These are phyloP conservation scores for Ferrisia virgata DNA, from an alignment of 2,888 invertebrate genomes.

Conservation along the genomic window DNA sequence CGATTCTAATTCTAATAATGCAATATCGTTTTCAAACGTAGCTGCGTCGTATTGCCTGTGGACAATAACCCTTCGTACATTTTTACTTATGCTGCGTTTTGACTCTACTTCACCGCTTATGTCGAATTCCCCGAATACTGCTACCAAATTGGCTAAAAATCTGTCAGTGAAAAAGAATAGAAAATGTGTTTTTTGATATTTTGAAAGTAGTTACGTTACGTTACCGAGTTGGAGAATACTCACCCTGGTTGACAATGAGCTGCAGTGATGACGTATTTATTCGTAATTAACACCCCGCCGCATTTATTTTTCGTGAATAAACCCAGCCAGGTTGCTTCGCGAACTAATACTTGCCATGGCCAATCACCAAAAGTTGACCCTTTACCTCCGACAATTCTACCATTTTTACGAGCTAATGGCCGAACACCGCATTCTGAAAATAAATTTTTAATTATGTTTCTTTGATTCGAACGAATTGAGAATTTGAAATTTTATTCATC, in stretches of 20 bases:
- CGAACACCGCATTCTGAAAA: conserved; percentile 79
- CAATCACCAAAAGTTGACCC: conserved; percentile 81
- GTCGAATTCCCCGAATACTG: conserved; percentile 87
- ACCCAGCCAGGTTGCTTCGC: conserved; percentile 90
- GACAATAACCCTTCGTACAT: conserved; percentile 81
- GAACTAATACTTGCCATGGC: conserved; percentile 90
- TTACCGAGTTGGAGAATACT: conserved; percentile 50
- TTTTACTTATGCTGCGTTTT: conserved; percentile 72
- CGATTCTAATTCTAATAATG: conserved; percentile 78
- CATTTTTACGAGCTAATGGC: conserved; percentile 65
- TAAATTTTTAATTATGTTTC: not conserved
- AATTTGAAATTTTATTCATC: not conserved
- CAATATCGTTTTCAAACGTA: conserved; percentile 89
- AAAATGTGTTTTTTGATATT: not conserved
- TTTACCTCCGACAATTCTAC: conserved; percentile 85
- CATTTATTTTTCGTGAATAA: conserved; percentile 93
- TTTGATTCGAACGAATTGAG: not conserved
- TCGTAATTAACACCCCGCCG: conserved; percentile 88
- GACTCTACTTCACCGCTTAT: conserved; percentile 80
- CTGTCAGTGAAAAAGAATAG: conserved; percentile 54
- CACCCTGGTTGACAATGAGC: conserved; percentile 94
- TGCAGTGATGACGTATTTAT: conserved; percentile 82
- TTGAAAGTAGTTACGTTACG: not conserved
- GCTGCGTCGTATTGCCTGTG: conserved; percentile 85
- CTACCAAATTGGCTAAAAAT: conserved; percentile 83